phyloP scores from a whole-genome alignment of 2,797 vertebrate genomes.

The Carduelis carduelis region DNA sequence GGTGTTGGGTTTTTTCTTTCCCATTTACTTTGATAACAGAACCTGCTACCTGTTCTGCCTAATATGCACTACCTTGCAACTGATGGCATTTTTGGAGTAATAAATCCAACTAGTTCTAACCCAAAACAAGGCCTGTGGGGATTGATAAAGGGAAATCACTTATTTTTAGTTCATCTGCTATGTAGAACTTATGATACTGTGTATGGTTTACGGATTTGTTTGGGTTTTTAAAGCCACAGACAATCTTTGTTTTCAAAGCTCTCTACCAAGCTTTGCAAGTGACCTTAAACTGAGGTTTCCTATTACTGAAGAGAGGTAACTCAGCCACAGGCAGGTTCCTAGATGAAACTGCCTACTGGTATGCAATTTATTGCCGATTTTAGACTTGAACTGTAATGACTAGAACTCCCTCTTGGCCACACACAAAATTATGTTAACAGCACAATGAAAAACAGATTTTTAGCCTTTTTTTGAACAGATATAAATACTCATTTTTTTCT shows the following conservation, averaged over 20 bases:
- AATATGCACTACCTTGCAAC: neutral
- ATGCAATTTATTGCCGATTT: neutral
- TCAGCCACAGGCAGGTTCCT: neutral
- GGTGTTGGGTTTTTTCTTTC: rapidly evolving
- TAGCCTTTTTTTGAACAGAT: neutral
- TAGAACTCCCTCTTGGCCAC: neutral
- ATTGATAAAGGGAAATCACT: neutral
- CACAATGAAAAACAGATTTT: neutral
- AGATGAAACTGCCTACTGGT: neutral
- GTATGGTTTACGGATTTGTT: neutral
- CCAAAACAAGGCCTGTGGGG: neutral
- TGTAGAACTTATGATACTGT: neutral
- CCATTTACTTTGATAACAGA: neutral
- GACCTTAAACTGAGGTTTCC: neutral
- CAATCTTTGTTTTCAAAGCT: neutral
- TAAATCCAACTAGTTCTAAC: neutral
- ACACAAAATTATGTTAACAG: neutral
- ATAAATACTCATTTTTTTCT: neutral
- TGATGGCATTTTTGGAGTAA: neutral
- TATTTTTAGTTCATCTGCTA: neutral
- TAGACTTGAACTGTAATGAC: neutral
- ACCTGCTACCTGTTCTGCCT: neutral
- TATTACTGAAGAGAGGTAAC: neutral
- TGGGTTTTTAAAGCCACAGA: neutral
- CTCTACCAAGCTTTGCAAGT: neutral